phyloP scores from a whole-genome alignment of 1,140 invertebrate genomes.

The Gonatopus flavifemur region DNA sequence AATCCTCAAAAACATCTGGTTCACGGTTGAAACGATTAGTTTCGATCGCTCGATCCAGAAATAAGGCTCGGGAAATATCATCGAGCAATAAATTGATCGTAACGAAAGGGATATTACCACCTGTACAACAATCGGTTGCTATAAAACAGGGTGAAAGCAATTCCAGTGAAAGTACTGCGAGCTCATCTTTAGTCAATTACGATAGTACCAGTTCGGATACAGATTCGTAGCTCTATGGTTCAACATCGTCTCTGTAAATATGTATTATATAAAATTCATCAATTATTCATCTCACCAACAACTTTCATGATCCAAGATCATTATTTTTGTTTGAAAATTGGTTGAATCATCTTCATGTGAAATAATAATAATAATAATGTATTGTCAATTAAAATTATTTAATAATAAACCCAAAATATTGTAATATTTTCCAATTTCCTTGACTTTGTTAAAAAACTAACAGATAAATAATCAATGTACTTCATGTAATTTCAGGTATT shows the following conservation, averaged over 20 bases:
- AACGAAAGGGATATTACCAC: constrained; percentile 7
- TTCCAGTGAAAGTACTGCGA: constrained; percentile 8
- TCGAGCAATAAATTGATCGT: neutral
- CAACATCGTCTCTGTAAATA: constrained; percentile 38
- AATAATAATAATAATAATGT: no score
- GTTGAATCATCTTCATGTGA: no score
- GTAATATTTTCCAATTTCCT: no score
- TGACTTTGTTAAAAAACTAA: no score
- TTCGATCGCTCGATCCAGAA: constrained; percentile 37
- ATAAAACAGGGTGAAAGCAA: no score
- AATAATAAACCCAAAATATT: no score
- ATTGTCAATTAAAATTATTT: no score
- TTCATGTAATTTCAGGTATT: no score
- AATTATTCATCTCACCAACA: no score
- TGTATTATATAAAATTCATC: constrained; percentile 18
- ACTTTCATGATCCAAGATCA: no score
- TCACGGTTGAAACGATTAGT: constrained; percentile 40
- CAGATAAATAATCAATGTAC: no score
- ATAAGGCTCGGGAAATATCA: constrained; percentile 13
- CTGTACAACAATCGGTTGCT: constrained; percentile 10
- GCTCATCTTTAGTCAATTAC: constrained; percentile 47
- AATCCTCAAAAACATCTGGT: constrained; percentile 17
- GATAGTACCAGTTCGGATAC: constrained; percentile 51
- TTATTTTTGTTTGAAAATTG: no score
- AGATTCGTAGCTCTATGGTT: constrained; percentile 37